Percentiles rank a stretch among this genome's conserved stretches.
These are phyloP conservation scores for Oreochromis grahami DNA, from an alignment of 2,797 vertebrate genomes.

Conservation along the genomic window DNA sequence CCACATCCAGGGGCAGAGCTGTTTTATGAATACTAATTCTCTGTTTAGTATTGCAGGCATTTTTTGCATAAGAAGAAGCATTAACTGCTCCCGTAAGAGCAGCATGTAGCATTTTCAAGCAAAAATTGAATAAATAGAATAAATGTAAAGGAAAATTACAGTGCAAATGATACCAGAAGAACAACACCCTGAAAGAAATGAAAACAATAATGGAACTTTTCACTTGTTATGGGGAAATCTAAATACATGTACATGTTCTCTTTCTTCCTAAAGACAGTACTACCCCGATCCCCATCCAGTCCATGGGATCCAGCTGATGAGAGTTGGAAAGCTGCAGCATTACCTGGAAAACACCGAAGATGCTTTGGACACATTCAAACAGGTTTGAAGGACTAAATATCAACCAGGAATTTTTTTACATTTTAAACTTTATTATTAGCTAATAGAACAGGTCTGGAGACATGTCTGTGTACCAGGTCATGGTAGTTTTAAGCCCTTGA, in stretches of 20 bases:
- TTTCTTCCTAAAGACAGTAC: constrained; percentile 75
- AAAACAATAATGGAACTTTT: background rate
- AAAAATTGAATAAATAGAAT: background rate
- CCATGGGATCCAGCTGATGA: constrained; percentile 87
- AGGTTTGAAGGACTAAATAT: constrained; percentile 69
- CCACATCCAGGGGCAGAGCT: background rate
- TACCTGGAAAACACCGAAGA: constrained; percentile 77
- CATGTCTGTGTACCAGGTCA: background rate
- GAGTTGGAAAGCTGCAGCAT: constrained; percentile 90
- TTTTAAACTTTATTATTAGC: background rate
- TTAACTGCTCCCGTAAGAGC: background rate
- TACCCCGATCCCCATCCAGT: constrained; percentile 87
- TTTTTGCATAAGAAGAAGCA: background rate
- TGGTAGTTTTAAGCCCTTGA: background rate
- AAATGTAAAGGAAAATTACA: background rate
- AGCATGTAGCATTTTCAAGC: background rate
- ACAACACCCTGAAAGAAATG: background rate
- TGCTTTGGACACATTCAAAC: constrained; percentile 81
- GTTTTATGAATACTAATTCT: background rate
- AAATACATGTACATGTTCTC: background rate
- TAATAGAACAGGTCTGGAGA: background rate
- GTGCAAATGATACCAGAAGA: background rate
- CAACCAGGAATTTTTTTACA: background rate
- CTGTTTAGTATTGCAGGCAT: background rate
- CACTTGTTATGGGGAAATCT: background rate